Percentiles rank a stretch among this genome's conserved stretches.
These are phyloP conservation scores for Troglohyphantes excavatus DNA, from an alignment of 2,888 invertebrate genomes.

Conservation along the genomic window DNA sequence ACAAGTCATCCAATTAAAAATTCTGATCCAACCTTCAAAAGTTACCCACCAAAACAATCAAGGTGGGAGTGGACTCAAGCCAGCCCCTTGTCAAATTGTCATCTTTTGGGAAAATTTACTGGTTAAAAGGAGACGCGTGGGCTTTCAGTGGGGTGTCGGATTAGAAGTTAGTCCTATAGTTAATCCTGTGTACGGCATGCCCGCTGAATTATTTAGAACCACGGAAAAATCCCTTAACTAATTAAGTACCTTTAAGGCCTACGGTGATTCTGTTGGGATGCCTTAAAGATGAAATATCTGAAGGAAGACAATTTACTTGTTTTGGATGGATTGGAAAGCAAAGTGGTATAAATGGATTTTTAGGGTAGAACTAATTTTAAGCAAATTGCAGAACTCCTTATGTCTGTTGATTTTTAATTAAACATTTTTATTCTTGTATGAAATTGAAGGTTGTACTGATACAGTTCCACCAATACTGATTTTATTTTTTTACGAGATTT, in stretches of 20 bases:
- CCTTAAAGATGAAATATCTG: slow-evolving; percentile 49
- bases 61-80: neutral
- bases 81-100: slow-evolving; percentile 42
- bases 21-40: slow-evolving; percentile 53
- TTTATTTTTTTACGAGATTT: too few species aligned
- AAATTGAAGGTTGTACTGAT: too few species aligned
- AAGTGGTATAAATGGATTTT: slow-evolving; percentile 51
- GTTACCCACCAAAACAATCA: slow-evolving; percentile 57
- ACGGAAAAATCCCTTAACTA: slow-evolving; percentile 67
- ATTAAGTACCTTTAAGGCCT: slow-evolving; percentile 63
- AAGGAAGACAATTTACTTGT: slow-evolving; percentile 26
- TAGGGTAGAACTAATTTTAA: too few species aligned
- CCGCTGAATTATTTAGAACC: slow-evolving; percentile 65
- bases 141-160: slow-evolving; percentile 14
- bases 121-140: slow-evolving; percentile 8
- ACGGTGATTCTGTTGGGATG: slow-evolving; percentile 25
- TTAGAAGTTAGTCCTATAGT: slow-evolving; percentile 28
- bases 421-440: too few species aligned
- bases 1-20: slow-evolving; percentile 41
- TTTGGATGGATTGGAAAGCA: neutral
- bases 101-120: slow-evolving; percentile 59
- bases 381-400: too few species aligned
- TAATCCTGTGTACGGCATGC: slow-evolving; percentile 34
- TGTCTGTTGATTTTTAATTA: too few species aligned
- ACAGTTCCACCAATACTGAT: too few species aligned